Evolutionary conservation across 2,888 invertebrate genomes (phyloP).

Genomic region (Aricia artaxerxes): DNA sequence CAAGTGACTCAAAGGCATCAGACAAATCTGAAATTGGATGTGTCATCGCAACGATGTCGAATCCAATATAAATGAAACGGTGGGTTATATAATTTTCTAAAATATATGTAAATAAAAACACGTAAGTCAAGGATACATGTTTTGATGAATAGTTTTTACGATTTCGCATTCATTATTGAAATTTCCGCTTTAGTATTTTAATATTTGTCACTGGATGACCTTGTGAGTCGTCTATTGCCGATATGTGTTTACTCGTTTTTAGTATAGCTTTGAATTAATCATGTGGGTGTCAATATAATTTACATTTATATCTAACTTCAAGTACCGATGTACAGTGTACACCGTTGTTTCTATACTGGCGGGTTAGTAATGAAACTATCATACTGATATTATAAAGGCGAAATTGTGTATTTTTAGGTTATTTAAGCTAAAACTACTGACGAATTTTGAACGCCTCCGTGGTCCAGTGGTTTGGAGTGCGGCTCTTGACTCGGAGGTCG

Average conservation of each 20-base stretch:
- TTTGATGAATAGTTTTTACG: conserved; percentile 32
- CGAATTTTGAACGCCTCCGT: no score
- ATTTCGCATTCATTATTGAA: conserved; percentile 36
- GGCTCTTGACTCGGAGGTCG: no score
- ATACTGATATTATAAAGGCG: no score
- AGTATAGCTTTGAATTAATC: conserved; percentile 35
- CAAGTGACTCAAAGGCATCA: conserved; percentile 49
- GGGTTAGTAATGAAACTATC: not conserved
- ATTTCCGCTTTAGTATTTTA: conserved; percentile 37
- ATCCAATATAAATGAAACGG: conserved; percentile 68
- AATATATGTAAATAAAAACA: conserved; percentile 35
- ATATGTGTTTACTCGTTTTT: conserved; percentile 34
- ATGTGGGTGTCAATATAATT: conserved; percentile 24
- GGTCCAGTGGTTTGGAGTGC: no score
- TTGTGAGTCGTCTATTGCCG: conserved; percentile 36
- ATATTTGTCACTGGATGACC: conserved; percentile 40
- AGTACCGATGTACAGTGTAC: not conserved
- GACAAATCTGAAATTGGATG: conserved; percentile 63
- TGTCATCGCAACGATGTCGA: conserved; percentile 73
- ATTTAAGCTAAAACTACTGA: not conserved
- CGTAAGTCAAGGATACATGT: conserved; percentile 29
- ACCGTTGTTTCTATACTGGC: not conserved
- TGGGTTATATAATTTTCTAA: conserved; percentile 46
- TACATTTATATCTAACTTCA: not conserved
- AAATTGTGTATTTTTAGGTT: not conserved